A percentile compares a stretch with the other conserved stretches of the same genome.
phyloP scores from a whole-genome alignment of 2,113 vertebrate species.

The Cyanocitta stelleri region DNA sequence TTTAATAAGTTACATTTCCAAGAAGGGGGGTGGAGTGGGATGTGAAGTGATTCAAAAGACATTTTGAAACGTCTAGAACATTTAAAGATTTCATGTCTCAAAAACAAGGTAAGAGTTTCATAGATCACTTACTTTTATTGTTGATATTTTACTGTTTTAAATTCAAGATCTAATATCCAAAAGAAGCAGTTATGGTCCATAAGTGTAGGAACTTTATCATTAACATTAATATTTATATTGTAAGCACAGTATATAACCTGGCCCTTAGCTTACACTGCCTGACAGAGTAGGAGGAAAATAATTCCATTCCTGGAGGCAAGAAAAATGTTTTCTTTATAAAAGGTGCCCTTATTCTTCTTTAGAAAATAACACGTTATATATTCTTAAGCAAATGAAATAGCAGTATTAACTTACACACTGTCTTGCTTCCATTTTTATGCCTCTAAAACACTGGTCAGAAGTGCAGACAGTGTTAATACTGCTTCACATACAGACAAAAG shows the following conservation, averaged over 20 bases:
- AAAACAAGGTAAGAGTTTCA: background rate
- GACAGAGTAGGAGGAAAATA: background rate
- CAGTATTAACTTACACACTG: slow-evolving; percentile 17
- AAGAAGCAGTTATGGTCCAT: background rate
- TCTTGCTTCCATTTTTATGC: slow-evolving; percentile 7
- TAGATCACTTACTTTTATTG: background rate
- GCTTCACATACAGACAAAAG: slow-evolving; percentile 37
- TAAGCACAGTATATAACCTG: background rate
- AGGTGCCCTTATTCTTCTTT: background rate
- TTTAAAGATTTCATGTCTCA: background rate
- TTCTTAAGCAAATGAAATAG: slow-evolving; percentile 19
- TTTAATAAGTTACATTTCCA: slow-evolving; percentile 38
- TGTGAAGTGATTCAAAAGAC: background rate
- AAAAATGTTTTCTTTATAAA: slow-evolving; percentile 1
- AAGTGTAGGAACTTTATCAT: background rate
- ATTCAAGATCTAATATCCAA: background rate
- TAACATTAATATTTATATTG: background rate
- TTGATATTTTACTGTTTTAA: background rate
- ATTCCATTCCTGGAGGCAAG: slow-evolving; percentile 1
- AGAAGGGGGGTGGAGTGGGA: background rate
- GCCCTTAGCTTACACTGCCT: background rate
- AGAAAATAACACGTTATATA: background rate
- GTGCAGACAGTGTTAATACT: slow-evolving; percentile 23
- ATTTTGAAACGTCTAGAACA: slow-evolving; percentile 12
- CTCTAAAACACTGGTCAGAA: background rate